These are phyloP conservation scores for Lophotis ruficrista DNA, from an alignment of 2,113 vertebrate species.

Conservation along the genomic window DNA sequence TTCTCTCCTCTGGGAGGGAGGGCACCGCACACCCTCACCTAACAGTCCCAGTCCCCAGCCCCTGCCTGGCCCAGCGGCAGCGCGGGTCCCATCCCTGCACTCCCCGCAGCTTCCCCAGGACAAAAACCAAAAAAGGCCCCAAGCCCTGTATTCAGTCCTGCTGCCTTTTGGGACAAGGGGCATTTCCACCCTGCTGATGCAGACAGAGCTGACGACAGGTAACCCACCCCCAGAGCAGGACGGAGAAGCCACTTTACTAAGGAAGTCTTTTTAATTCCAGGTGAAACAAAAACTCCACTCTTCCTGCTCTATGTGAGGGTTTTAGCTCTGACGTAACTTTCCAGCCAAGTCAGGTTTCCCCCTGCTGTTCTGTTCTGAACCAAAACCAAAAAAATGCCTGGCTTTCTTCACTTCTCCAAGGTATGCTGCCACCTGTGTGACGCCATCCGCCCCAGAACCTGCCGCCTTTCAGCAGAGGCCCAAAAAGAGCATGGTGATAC, in stretches of 20 bases:
- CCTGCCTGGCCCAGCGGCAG: background rate
- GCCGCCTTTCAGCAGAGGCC: background rate
- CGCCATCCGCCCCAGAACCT: background rate
- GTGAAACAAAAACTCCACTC: slow-evolving; percentile 32
- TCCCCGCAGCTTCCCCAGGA: background rate
- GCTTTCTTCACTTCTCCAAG: background rate
- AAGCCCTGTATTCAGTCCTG: background rate
- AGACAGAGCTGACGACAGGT: background rate
- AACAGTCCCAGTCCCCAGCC: background rate
- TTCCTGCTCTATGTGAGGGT: background rate
- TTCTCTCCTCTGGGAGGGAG: background rate
- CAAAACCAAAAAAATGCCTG: background rate
- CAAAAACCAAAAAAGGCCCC: background rate
- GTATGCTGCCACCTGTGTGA: background rate
- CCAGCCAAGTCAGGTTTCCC: slow-evolving; percentile 52
- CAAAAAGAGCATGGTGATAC: background rate
- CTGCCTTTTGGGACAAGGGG: background rate
- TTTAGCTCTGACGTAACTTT: slow-evolving; percentile 45
- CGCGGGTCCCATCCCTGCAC: rapidly evolving
- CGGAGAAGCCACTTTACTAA: background rate
- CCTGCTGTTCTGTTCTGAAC: slow-evolving; percentile 49
- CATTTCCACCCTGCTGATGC: background rate
- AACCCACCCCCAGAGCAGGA: background rate
- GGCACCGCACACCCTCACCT: rapidly evolving
- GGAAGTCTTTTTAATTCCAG: slow-evolving; percentile 19